Evolutionary conservation across 2,888 invertebrate species (phyloP).

Genomic region (Notodonta ziczac): DNA sequence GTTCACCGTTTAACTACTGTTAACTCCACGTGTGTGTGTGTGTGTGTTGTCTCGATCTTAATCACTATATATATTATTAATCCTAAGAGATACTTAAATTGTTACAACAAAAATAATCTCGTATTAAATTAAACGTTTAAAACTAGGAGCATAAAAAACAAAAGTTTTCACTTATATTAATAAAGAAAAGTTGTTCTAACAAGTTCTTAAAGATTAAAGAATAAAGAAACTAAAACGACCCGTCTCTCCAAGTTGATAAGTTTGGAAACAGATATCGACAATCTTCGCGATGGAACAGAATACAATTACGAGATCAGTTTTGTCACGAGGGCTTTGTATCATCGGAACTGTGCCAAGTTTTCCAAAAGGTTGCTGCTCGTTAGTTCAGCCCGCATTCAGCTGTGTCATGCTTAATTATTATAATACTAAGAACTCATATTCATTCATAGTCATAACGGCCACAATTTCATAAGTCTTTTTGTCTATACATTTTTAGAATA

Average conservation of each 20-base stretch:
- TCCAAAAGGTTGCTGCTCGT: not conserved
- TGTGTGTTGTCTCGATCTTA: too few relatives aligned
- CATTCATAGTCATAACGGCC: too few relatives aligned
- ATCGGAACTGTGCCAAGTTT: not conserved
- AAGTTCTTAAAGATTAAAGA: not conserved
- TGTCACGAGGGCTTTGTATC: not conserved
- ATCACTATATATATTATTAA: too few relatives aligned
- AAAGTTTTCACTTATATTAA: not conserved
- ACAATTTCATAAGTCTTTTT: too few relatives aligned
- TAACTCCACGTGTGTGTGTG: too few relatives aligned
- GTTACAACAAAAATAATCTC: too few relatives aligned
- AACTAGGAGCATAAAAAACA: too few relatives aligned
- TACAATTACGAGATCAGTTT: not conserved
- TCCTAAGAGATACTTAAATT: too few relatives aligned
- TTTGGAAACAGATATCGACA: not conserved
- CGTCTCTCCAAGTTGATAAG: not conserved
- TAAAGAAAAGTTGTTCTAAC: not conserved
- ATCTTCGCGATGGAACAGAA: not conserved
- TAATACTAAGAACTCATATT: not conserved
- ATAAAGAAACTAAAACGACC: not conserved
- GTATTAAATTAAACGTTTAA: too few relatives aligned
- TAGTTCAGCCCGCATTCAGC: not conserved
- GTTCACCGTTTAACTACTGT: too few relatives aligned
- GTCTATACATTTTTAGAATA: too few relatives aligned
- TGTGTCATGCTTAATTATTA: not conserved